Percentiles rank a stretch among this genome's conserved stretches.
Conservation (phyloP, 2,888 invertebrate genomes). For the Ectemnius continuus region DNA sequence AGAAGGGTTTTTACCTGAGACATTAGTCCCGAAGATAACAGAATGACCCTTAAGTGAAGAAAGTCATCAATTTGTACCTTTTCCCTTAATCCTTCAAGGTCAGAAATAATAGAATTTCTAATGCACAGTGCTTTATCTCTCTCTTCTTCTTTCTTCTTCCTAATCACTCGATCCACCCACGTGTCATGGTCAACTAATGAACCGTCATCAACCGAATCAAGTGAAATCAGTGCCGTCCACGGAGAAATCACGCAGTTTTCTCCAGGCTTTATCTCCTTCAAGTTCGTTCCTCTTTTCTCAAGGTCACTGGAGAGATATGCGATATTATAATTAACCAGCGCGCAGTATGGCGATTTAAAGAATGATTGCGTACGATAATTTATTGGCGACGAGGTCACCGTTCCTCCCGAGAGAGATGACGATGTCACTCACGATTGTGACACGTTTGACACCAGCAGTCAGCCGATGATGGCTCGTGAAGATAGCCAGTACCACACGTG, state of each 20-base stretch:
- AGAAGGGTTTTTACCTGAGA: constrained; percentile 68
- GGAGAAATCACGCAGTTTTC: too few species aligned
- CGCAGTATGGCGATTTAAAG: too few species aligned
- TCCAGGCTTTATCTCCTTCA: too few species aligned
- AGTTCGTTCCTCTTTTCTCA: too few species aligned
- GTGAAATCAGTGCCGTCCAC: too few species aligned
- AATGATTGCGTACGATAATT: constrained; percentile 40
- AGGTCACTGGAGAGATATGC: too few species aligned
- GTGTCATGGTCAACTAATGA: background rate
- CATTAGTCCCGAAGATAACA: background rate
- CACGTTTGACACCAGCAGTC: constrained; percentile 78
- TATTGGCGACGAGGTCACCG: constrained; percentile 68
- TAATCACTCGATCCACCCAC: background rate
- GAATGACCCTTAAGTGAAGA: background rate
- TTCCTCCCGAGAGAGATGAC: constrained; percentile 78
- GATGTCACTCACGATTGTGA: constrained; percentile 69
- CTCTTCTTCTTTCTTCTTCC: constrained; percentile 49
- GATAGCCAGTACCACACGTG: constrained; percentile 63
- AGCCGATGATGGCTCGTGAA: constrained; percentile 77
- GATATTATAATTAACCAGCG: background rate
- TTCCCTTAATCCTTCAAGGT: constrained; percentile 72
- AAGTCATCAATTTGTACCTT: constrained; percentile 50
- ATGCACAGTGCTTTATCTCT: constrained; percentile 63
- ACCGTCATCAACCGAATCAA: too few species aligned
- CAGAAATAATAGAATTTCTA: constrained; percentile 70